Base-by-base conservation (phyloP, 1,140 invertebrate genomes). In the Branchinecta lynchi region DNA sequence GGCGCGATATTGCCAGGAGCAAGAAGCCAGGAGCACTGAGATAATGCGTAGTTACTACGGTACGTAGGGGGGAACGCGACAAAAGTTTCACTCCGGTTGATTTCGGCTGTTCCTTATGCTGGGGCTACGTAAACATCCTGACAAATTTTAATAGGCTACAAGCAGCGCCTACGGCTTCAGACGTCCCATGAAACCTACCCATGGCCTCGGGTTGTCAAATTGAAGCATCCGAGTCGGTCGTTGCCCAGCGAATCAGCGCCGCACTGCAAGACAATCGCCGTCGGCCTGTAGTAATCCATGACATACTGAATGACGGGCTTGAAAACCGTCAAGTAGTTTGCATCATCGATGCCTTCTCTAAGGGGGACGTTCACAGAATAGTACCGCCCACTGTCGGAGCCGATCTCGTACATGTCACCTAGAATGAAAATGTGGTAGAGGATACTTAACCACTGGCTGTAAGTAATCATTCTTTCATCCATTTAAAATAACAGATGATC, bases 391-490 rank as follows among this genome's bases (percentile, higher is more conserved):
- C 87, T 88, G 76, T 96, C 92, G 3, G 89, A 88, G 5, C 94
- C 94, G 68, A 95, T 87, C 81, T 98, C 94, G 77, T 95, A 98
- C 95, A 98, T 98, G 78, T 98, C 93, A 0, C 96, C 85, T 82
- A 73, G 76, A 69, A 69, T 66, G 68, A 66, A 44, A 46, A 21
- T 12, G 70, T 32, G 32, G 32, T 32, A 32, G 2, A 32, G 32
- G 32, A 32, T 32, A 32, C 32, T 32, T 32, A 32, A 32, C 32
- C 1, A 32, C 2, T 32, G 32, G 32, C 32, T 32, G 32, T 32
- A 32, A 1, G 32, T 32, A 32, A 32, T 32, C 32, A 32, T 32
- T 5, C 32, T 3, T 32, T 32, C 5, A 1, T 32, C 5, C 32
- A 32, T 32, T 32, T 32, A 32, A 32, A 32, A 5, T 1, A 32